Conservation (phyloP, 1,140 invertebrate species). For the Meteorus sp. region DNA sequence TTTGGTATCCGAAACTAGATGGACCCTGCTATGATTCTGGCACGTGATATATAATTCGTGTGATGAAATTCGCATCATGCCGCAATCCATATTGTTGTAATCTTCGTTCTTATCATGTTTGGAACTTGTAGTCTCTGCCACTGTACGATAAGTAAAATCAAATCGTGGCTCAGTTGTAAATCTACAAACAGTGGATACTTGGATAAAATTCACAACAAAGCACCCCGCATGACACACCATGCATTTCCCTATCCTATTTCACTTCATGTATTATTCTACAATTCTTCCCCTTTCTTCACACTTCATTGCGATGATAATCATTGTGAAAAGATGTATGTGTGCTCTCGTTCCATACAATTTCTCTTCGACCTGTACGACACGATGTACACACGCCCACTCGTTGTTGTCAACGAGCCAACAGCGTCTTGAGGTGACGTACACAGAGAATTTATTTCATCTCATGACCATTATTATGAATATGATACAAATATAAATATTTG, state of each 20-base stretch:
- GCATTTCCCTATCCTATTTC: neutral
- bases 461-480: conserved; percentile 1
- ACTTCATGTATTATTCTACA: neutral
- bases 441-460: neutral
- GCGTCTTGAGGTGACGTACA: neutral
- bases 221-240: neutral
- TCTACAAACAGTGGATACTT: no score
- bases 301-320: conserved; percentile 4
- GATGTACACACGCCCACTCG: conserved; percentile 20
- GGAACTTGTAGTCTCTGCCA: no score
- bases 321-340: conserved; percentile 13
- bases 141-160: no score
- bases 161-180: no score
- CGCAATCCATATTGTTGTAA: no score
- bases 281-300: neutral
- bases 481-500: conserved; percentile 1
- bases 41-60: no score
- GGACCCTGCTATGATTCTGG: no score
- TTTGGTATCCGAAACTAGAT: no score
- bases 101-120: no score
- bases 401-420: neutral
- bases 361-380: conserved; percentile 37
- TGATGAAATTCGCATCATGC: no score
- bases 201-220: neutral
- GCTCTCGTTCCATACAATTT: conserved; percentile 37